Evolutionary conservation across 2,113 vertebrate genomes (phyloP).

Genomic region (Eonycteris spelaea): DNA sequence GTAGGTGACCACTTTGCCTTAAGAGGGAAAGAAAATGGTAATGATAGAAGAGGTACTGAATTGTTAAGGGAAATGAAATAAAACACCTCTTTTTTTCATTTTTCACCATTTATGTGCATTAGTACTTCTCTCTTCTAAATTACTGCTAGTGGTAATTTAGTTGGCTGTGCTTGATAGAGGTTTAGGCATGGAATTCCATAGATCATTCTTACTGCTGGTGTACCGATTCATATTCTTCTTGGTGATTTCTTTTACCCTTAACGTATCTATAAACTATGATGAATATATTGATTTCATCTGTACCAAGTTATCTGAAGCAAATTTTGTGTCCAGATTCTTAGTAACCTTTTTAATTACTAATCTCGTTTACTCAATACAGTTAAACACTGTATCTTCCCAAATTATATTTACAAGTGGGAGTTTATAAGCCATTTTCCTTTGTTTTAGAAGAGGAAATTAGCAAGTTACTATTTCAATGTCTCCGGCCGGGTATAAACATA

Average conservation of each 20-base stretch:
- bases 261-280: background rate
- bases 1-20: slow-evolving; percentile 20
- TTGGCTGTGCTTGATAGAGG: background rate
- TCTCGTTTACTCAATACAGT: background rate
- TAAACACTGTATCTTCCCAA: slow-evolving; percentile 6
- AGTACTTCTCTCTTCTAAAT: background rate
- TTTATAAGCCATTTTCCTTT: slow-evolving; percentile 18
- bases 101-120: background rate
- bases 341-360: slow-evolving; percentile 1
- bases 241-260: background rate
- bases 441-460: background rate
- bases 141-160: too few relatives aligned
- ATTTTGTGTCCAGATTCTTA: slow-evolving; percentile 21
- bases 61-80: slow-evolving; percentile 14
- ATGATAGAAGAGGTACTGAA: background rate
- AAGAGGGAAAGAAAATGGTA: slow-evolving; percentile 34
- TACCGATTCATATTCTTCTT: background rate
- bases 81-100: background rate
- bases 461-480: background rate
- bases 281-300: background rate
- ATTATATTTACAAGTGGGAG: background rate
- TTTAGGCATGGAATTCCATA: background rate
- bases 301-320: background rate
- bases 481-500: background rate
- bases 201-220: background rate